Conservation (phyloP, 2,888 invertebrate genomes). For the Drosophila emarginata region DNA sequence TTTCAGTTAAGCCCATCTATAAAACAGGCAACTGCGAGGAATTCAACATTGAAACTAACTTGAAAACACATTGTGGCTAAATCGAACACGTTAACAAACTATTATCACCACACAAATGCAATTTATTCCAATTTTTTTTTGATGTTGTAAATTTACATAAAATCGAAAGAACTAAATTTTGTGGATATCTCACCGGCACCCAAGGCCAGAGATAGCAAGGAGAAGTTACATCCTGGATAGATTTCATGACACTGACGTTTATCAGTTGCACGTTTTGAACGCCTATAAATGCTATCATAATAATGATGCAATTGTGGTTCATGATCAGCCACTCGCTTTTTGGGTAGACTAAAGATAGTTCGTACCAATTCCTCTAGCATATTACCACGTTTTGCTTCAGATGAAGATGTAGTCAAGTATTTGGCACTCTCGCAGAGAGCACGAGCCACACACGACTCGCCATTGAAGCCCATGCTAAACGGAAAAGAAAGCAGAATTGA, state of each 20-base stretch:
- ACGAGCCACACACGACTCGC: constrained; percentile 87
- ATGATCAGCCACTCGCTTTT: constrained; percentile 27
- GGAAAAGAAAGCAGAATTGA: not conserved
- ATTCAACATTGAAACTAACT: too few relatives aligned
- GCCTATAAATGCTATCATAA: constrained; percentile 87
- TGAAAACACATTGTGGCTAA: too few relatives aligned
- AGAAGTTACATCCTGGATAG: constrained; percentile 87
- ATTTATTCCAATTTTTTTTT: not conserved
- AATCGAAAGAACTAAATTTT: constrained; percentile 57
- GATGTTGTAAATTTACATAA: constrained; percentile 61
- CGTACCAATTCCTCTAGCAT: constrained; percentile 88
- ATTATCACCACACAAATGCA: not conserved
- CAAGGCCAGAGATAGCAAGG: constrained; percentile 88
- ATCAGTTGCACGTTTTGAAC: constrained; percentile 82
- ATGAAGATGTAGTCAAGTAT: constrained; percentile 81
- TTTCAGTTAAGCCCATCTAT: too few relatives aligned
- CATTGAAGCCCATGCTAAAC: constrained; percentile 89
- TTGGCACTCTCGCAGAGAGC: constrained; percentile 89
- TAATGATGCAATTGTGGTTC: constrained; percentile 84
- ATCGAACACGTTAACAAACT: too few relatives aligned
- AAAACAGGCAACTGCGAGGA: too few relatives aligned
- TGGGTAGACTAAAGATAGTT: constrained; percentile 84
- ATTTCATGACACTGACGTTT: constrained; percentile 83
- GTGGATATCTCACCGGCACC: constrained; percentile 82
- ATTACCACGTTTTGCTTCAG: constrained; percentile 84